Base-by-base conservation (phyloP, 2,797 vertebrate species). In the Huso huso region DNA sequence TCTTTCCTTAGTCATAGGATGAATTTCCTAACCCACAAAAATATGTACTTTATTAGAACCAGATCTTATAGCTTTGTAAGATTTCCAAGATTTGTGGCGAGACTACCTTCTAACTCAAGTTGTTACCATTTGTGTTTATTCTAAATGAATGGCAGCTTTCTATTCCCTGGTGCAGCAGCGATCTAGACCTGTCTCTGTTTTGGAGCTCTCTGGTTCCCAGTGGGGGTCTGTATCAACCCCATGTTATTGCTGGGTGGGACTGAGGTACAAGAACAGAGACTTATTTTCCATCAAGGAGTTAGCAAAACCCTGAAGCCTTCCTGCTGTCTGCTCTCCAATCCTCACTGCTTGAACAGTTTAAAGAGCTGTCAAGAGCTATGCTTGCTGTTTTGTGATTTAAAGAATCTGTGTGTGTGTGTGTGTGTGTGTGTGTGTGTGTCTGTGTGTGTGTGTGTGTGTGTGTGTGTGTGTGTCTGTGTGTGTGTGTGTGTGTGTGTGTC, bases 131-230 rank as follows among this genome's bases (percentile, higher is more conserved):
- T 62, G 61, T 48, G 61, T 62, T 7, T 62, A 10, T 23, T n/a
- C 6, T 7, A 62, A 58, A 62, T 62, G 61, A 62, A 62, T 62
- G 15, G 48, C 61, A 62, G 61, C 61, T 62, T 62, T 62, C 61
- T 62, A 18, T 62, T 37, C 4, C 18, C 61, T 62, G 13, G 10
- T 62, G 61, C 61, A 62, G 23, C 8, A 62, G 23, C 48, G 6
- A 9, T 62, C 13, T 37, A 62, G 61, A 48, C 23, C 23, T 4
- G 23, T 23, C 61, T 62, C 8, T 62, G 48, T 62, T 23, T 62
- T 37, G 18, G 48, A 18, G 48, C 8, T 6, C 11, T 8, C 61
- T 10, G 9, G 18, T 23, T 62, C 61, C 61, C 6, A 62, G 61
- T 37, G 61, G 61, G 48, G 4, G n/a, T 18, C 61, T 62, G 7